Conservation (phyloP, 2,797 vertebrate species). For the Sebastes goodei region DNA sequence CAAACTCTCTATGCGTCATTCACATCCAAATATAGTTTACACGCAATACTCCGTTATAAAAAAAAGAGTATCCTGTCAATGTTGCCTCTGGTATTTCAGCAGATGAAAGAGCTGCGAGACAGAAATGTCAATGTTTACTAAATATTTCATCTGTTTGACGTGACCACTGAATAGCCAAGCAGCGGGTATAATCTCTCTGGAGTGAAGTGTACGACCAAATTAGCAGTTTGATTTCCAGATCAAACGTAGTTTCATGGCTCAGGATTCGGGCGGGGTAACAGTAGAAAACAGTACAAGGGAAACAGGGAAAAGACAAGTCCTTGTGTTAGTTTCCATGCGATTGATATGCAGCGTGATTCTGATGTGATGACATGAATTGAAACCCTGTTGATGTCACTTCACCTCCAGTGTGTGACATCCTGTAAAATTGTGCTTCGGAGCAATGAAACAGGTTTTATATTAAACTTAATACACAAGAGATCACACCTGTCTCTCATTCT, state of each 20-base stretch:
- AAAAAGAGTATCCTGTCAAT: slow-evolving; percentile 9
- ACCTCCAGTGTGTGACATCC: slow-evolving; percentile 16
- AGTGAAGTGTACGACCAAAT: slow-evolving; percentile 53
- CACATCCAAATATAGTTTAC: slow-evolving; percentile 49
- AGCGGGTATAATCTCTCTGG: slow-evolving; percentile 38
- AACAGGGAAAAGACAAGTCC: background rate
- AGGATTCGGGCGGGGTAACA: slow-evolving; percentile 2
- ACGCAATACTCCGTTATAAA: slow-evolving; percentile 10
- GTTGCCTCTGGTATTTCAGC: slow-evolving; percentile 46
- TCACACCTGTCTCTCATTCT: background rate
- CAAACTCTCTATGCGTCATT: slow-evolving; percentile 12
- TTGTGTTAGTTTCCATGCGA: background rate
- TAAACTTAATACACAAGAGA: background rate
- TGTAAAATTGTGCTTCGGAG: slow-evolving; percentile 11
- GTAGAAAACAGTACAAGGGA: background rate
- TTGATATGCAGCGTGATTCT: slow-evolving; percentile 15
- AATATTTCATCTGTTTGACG: slow-evolving; percentile 62
- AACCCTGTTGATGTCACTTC: slow-evolving; percentile 4
- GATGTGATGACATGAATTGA: background rate
- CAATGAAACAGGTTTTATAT: slow-evolving; percentile 43
- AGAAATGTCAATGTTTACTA: slow-evolving; percentile 66
- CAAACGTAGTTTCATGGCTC: slow-evolving; percentile 40
- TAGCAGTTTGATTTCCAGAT: slow-evolving; percentile 65
- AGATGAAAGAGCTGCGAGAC: slow-evolving; percentile 59
- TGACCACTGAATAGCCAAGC: slow-evolving; percentile 59